Base-by-base conservation (phyloP, 2,797 vertebrate species). In the Lagodon rhomboides region DNA sequence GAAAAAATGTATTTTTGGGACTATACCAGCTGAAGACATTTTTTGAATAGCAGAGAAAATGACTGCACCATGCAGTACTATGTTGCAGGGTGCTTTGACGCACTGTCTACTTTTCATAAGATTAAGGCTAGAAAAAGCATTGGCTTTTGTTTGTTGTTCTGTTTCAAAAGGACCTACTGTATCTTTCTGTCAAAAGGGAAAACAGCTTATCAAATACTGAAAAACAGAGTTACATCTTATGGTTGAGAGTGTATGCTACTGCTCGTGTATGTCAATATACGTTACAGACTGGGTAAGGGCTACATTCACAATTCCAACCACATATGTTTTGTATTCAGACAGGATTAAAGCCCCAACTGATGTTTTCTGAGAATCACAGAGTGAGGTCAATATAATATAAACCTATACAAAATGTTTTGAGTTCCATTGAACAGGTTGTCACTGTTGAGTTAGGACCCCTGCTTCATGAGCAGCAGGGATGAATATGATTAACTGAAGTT, bases 1-100 rank as follows among this genome's bases (percentile, higher is more conserved):
- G 22, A 47, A 76, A 80, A 75, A n/a, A 75, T n/a, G n/a, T 63
- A 67, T 75, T 67, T 76, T 70, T 63, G 53, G 73, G 43, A 74
- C 0, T 20, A 59, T 4, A 79, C 27, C 7, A 63, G 30, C 27
- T 34, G 15, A 77, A 25, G 3, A 44, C 27, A 47, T 72, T 68
- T 56, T 58, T 46, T 56, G 22, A 83, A 83, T 46, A 81, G 70
- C 59, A 53, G 60, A 72, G 38, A 55, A 61, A 64, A 83, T 17
- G 22, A 85, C 15, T 61, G 25, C 41, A 44, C 20, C 23, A 22
- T 63, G 38, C 47, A 30, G 43, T 71, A 70, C 16, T n/a, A 38
- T 61, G 55, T 73, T 63, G 38, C 55, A 55, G 62, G 68, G 61
- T 47, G 68, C 74, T 76, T 84, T 61, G 16, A 85, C 20, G 76